phyloP scores from a whole-genome alignment of 2,888 invertebrate species.

The Pseudococcus viburni region DNA sequence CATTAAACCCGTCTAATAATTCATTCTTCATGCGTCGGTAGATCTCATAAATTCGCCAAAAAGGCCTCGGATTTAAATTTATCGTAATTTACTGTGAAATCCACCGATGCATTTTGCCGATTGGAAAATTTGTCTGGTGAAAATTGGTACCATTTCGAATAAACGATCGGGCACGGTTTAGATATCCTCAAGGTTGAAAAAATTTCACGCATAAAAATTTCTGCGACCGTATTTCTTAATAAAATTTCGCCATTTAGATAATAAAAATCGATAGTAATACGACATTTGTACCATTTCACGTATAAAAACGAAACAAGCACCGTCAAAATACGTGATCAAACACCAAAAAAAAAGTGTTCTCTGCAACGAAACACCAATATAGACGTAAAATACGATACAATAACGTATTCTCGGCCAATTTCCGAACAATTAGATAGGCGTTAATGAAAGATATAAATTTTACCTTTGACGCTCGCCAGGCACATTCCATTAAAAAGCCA shows the following conservation, averaged over 20 bases:
- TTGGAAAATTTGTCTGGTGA: background rate
- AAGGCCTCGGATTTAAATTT: no score
- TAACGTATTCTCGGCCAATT: background rate
- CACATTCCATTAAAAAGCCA: conserved; percentile 49
- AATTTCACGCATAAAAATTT: background rate
- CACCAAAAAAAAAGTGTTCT: background rate
- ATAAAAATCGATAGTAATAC: background rate
- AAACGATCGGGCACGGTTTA: background rate
- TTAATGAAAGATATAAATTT: conserved; percentile 53
- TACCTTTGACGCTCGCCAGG: conserved; percentile 55
- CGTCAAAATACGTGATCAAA: background rate
- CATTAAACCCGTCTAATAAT: no score
- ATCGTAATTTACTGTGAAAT: no score
- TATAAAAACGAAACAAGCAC: background rate
- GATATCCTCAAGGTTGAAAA: background rate
- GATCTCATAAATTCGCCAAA: no score
- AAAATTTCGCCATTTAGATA: background rate
- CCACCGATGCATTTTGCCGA: background rate
- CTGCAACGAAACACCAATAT: background rate
- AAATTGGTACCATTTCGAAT: background rate
- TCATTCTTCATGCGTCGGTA: no score
- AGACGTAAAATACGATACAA: background rate
- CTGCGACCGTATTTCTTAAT: background rate
- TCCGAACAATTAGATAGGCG: background rate
- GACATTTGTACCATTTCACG: background rate